Evolutionary conservation across 2,113 vertebrate species (phyloP).

Genomic region (Tonatia bakeri): DNA sequence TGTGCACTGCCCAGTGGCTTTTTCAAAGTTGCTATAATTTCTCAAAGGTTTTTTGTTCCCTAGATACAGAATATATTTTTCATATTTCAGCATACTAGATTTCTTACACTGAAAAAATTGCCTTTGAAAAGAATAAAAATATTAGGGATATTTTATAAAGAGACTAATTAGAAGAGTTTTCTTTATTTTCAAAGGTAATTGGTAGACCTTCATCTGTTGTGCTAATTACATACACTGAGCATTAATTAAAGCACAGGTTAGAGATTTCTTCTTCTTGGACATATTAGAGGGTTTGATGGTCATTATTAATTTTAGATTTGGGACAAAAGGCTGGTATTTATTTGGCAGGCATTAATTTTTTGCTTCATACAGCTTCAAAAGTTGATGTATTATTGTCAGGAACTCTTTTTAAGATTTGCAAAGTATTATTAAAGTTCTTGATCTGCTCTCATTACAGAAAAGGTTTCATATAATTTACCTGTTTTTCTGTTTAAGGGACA

Average conservation of each 20-base stretch:
- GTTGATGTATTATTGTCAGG: slow-evolving; percentile 35
- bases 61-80: slow-evolving; percentile 42
- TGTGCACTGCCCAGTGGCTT: neutral
- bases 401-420: slow-evolving; percentile 49
- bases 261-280: slow-evolving; percentile 28
- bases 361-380: slow-evolving; percentile 44
- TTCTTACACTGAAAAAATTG: slow-evolving; percentile 48
- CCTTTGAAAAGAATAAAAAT: slow-evolving; percentile 32
- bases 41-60: slow-evolving; percentile 22
- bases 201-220: slow-evolving; percentile 33
- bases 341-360: slow-evolving; percentile 52
- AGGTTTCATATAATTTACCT: slow-evolving; percentile 30
- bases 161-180: slow-evolving; percentile 41
- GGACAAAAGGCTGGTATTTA: neutral
- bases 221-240: slow-evolving; percentile 45
- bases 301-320: slow-evolving; percentile 49
- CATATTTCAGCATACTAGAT: slow-evolving; percentile 19
- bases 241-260: slow-evolving; percentile 54
- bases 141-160: slow-evolving; percentile 41
- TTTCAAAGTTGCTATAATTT: slow-evolving; percentile 47
- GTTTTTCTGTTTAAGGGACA: neutral
- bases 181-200: slow-evolving; percentile 62
- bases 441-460: slow-evolving; percentile 52
- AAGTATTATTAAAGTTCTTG: slow-evolving; percentile 59
- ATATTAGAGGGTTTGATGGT: neutral